A percentile compares a stretch with the other conserved stretches of the same genome.
Evolutionary conservation across 2,797 vertebrate species (phyloP).

Genomic region (Ciconia nigra): DNA sequence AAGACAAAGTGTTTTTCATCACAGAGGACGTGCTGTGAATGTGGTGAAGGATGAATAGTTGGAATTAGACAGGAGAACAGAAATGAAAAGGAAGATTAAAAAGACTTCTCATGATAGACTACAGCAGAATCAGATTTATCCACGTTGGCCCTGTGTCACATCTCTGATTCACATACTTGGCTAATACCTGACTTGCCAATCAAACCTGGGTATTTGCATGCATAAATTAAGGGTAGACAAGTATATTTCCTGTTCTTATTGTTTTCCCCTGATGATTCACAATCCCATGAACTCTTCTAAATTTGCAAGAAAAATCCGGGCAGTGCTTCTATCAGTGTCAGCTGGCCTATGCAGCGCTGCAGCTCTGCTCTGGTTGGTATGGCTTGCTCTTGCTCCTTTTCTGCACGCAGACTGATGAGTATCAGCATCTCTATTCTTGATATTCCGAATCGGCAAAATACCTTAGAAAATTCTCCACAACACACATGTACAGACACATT

Average conservation of each 20-base stretch:
- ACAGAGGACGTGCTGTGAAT: fast-evolving
- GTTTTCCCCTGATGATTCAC: neutral
- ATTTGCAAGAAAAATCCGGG: neutral
- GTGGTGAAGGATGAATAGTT: fast-evolving
- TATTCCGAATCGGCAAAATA: neutral
- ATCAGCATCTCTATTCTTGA: neutral
- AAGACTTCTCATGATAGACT: neutral
- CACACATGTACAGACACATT: neutral
- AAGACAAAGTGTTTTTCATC: neutral
- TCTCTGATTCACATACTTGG: neutral
- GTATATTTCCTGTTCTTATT: neutral
- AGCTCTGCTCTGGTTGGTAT: neutral
- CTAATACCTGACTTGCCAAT: neutral
- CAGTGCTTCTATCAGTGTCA: neutral
- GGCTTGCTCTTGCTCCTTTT: neutral
- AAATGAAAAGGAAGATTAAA: neutral
- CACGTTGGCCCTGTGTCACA: neutral
- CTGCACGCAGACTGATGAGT: neutral
- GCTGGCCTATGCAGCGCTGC: neutral
- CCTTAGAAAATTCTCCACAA: neutral
- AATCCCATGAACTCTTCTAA: neutral
- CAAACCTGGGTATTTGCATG: neutral
- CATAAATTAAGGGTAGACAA: neutral
- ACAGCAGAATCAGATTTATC: neutral
- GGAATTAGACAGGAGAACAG: neutral